Evolutionary conservation across 2,113 vertebrate species (phyloP).

Genomic region (Psilopsiagon aymara): DNA sequence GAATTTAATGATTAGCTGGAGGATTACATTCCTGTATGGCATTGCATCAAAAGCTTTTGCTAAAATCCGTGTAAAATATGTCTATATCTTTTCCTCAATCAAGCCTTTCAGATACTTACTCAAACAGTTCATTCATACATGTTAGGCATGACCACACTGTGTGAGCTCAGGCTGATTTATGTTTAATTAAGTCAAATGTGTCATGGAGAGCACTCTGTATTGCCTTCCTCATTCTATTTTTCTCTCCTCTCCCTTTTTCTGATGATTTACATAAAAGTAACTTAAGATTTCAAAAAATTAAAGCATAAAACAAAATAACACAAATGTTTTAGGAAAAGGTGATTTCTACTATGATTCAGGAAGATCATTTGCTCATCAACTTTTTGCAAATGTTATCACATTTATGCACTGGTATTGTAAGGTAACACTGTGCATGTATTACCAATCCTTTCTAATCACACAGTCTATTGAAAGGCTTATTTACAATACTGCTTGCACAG

Average conservation of each 20-base stretch:
- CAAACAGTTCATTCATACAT: slow-evolving; percentile 27
- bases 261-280: background rate
- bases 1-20: slow-evolving; percentile 34
- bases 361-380: background rate
- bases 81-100: slow-evolving; percentile 7
- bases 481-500: background rate
- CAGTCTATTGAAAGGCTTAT: background rate
- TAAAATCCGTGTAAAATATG: slow-evolving; percentile 60
- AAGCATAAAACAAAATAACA: background rate
- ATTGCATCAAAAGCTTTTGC: slow-evolving; percentile 37
- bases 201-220: background rate
- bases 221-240: background rate
- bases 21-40: slow-evolving; percentile 21
- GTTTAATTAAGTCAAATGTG: slow-evolving; percentile 7
- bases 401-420: background rate
- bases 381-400: background rate
- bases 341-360: background rate
- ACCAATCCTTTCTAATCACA: background rate
- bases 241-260: background rate
- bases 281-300: background rate
- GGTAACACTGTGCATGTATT: background rate
- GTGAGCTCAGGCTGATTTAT: slow-evolving; percentile 16
- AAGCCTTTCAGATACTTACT: slow-evolving; percentile 39
- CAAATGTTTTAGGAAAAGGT: background rate
- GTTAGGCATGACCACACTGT: background rate